Base-by-base conservation (phyloP, 2,888 invertebrate genomes). In the Drosophila paracracens region DNA sequence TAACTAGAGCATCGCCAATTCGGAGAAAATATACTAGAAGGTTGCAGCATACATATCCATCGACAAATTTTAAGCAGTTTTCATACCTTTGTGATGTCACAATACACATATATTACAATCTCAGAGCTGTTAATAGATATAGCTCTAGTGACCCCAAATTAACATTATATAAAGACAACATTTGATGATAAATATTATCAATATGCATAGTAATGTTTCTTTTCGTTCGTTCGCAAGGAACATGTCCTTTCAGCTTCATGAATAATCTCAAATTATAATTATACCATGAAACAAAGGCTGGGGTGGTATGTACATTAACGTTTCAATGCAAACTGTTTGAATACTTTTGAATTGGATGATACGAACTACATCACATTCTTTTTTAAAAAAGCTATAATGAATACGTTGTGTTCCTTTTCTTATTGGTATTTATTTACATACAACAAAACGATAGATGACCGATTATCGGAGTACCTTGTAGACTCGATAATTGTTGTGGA, bases 381-480 rank as follows among this genome's bases (percentile, higher is more conserved):
- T 21, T 43, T 11, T 43, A 21, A 43, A 3, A 43, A 21, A 46
- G 46, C 7, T 16, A 8, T 8, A 25, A 8, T 46, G 2, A 46
- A 16, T 16, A 46, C 25, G 7, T 21, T 46, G 7, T 25, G 25
- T 46, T 46, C 16, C 2, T 6, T 0, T 4, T 38, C 5, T 11
- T n/a, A 8, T 8, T 27, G 10, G 13, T 4, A 31, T n/a, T n/a
- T 16, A 13, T 18, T 67, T 16, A 0, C 5, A 4, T 5, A 31
- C n/a, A 43, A 7, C 25, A 11, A 18, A 50, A 25, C 48, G 62
- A 35, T 68, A n/a, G 0, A 13, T 27, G 18, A 1, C 1, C 6
- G 13, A 6, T n/a, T 8, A 46, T 35, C 51, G 43, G 13, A 31
- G 27, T 35, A 65, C 56, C 63, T 68, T 52, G 0, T 56, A 33